phyloP scores from a whole-genome alignment of 2,888 invertebrate species.

The Formica aserva region DNA sequence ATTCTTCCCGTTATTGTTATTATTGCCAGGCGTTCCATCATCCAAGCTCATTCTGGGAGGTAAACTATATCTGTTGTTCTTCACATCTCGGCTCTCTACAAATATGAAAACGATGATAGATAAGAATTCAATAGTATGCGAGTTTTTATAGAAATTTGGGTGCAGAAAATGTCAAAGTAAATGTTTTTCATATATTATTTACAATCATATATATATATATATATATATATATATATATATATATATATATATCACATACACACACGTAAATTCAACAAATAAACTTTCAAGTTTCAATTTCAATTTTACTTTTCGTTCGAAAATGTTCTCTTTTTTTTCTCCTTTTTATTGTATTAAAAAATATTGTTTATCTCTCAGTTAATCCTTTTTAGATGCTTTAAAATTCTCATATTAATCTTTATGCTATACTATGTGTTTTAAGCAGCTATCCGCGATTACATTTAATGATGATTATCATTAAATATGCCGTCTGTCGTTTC shows the following conservation, averaged over 20 bases:
- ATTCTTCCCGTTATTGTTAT: conserved; percentile 72
- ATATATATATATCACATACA: neutral
- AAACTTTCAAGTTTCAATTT: neutral
- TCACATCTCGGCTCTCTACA: conserved; percentile 78
- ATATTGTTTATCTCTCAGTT: neutral
- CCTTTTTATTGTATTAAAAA: neutral
- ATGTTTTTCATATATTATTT: neutral
- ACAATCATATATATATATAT: neutral
- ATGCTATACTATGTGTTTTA: neutral
- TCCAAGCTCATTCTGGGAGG: conserved; percentile 72
- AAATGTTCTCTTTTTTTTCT: neutral
- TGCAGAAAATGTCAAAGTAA: neutral
- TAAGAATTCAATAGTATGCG: neutral
- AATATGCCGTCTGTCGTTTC: neutral
- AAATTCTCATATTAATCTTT: neutral
- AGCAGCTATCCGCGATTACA: neutral
- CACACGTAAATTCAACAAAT: neutral
- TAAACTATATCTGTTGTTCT: conserved; percentile 76
- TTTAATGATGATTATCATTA: neutral
- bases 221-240: neutral
- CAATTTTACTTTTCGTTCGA: neutral
- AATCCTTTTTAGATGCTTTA: neutral
- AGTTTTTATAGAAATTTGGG: neutral
- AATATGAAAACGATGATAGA: conserved; percentile 45
- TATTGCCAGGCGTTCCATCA: conserved; percentile 68